These are phyloP conservation scores for Atherinomorus stipes DNA, from an alignment of 2,113 vertebrate genomes.

Conservation along the genomic window DNA sequence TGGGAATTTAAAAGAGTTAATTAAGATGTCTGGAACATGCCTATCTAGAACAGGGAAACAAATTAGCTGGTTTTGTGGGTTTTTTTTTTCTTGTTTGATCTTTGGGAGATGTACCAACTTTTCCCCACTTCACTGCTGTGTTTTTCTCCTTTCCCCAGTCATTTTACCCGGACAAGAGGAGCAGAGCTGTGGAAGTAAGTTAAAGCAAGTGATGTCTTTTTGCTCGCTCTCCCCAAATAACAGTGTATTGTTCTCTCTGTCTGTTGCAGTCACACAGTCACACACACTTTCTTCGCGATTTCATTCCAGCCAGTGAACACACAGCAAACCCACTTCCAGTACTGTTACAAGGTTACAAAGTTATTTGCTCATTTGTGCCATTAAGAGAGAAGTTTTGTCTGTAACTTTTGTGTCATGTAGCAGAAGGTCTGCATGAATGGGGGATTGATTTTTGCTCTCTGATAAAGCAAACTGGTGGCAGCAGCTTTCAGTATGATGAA, in stretches of 20 bases:
- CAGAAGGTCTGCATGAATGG: neutral
- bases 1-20: conserved; percentile 37
- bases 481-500: neutral
- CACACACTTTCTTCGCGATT: neutral
- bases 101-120: neutral
- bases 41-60: conserved; percentile 16
- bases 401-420: conserved; percentile 12
- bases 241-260: conserved; percentile 3
- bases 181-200: conserved; percentile 89
- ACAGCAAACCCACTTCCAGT: neutral
- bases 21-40: conserved; percentile 29
- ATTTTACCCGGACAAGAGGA: conserved; percentile 90
- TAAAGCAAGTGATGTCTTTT: conserved; percentile 10
- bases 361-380: neutral
- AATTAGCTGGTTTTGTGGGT: conserved; percentile 24
- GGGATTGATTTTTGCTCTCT: neutral
- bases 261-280: neutral
- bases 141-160: conserved; percentile 76
- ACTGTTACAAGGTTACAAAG: neutral
- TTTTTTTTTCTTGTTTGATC: neutral
- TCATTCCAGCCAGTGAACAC: neutral
- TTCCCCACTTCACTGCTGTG: neutral
- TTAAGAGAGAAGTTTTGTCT: neutral
- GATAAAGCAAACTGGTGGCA: neutral
- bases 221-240: neutral